These are phyloP conservation scores for Folsomia manolachei DNA, from an alignment of 2,888 invertebrate genomes.

Conservation along the genomic window DNA sequence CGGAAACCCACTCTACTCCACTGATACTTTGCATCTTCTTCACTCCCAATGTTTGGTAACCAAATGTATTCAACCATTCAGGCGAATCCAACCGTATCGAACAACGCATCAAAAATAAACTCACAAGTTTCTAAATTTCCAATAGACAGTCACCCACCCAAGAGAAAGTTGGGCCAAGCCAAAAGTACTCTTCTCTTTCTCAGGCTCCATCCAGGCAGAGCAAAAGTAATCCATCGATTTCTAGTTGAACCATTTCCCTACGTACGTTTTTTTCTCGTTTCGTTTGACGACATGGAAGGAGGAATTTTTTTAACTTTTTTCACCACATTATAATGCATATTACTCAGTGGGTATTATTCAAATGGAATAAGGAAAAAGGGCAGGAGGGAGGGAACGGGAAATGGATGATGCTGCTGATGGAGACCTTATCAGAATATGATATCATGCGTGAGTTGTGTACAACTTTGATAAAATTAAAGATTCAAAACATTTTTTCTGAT, in stretches of 20 bases:
- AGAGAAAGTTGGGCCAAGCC: neutral
- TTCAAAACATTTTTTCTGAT: no score
- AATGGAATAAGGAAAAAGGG: neutral
- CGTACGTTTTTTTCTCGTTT: no score
- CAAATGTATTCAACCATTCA: constrained; percentile 7
- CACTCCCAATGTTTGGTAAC: no score
- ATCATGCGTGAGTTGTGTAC: no score
- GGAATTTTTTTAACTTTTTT: neutral
- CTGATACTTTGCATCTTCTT: neutral
- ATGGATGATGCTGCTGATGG: no score
- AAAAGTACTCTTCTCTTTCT: neutral
- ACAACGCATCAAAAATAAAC: constrained; percentile 9
- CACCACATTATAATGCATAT: neutral
- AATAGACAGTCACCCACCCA: neutral
- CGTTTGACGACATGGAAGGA: neutral
- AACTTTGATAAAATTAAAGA: no score
- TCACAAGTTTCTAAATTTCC: neutral
- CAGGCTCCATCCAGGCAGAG: neutral
- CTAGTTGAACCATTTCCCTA: neutral
- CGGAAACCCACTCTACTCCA: neutral
- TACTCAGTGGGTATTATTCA: neutral
- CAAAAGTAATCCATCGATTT: neutral
- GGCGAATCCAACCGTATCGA: constrained; percentile 11
- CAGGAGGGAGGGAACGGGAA: neutral
- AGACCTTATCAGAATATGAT: no score